Percentiles rank a stretch among this genome's conserved stretches.
Evolutionary conservation across 2,113 vertebrate species (phyloP).

Genomic region (Theristicus caerulescens): DNA sequence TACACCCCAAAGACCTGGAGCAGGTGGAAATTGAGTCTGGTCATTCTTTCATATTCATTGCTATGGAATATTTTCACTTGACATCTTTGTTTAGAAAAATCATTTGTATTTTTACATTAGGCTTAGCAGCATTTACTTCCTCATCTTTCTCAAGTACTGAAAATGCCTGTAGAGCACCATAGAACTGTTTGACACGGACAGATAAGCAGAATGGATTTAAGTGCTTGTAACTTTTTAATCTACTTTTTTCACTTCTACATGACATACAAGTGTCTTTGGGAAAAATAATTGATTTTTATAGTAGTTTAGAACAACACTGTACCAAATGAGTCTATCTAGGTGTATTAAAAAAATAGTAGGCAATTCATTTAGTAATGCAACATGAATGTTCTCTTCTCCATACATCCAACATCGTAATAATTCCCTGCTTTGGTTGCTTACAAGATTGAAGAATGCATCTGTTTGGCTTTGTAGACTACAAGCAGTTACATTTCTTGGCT

Average conservation of each 20-base stretch:
- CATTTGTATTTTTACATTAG: constrained; percentile 32
- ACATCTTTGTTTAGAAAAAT: background rate
- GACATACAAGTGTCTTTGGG: background rate
- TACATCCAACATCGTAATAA: background rate
- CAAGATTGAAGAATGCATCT: background rate
- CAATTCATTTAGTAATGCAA: background rate
- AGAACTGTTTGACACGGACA: background rate
- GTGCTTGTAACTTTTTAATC: background rate
- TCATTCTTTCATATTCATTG: background rate
- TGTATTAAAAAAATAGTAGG: background rate
- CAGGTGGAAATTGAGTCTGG: background rate
- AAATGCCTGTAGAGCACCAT: background rate
- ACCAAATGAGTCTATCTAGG: background rate
- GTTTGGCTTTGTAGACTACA: background rate
- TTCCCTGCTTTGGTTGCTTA: background rate
- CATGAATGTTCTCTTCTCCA: background rate
- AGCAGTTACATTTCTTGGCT: background rate
- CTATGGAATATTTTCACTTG: background rate
- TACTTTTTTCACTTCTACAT: background rate
- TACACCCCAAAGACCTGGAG: background rate
- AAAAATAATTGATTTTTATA: background rate
- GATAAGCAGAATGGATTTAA: constrained; percentile 29
- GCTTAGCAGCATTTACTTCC: background rate
- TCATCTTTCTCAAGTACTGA: background rate
- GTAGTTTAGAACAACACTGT: background rate